Evolutionary conservation across 2,113 vertebrate genomes (phyloP), one percentile per base, ranked within the genome.

Genomic region (Sceloporus undulatus): DNA sequence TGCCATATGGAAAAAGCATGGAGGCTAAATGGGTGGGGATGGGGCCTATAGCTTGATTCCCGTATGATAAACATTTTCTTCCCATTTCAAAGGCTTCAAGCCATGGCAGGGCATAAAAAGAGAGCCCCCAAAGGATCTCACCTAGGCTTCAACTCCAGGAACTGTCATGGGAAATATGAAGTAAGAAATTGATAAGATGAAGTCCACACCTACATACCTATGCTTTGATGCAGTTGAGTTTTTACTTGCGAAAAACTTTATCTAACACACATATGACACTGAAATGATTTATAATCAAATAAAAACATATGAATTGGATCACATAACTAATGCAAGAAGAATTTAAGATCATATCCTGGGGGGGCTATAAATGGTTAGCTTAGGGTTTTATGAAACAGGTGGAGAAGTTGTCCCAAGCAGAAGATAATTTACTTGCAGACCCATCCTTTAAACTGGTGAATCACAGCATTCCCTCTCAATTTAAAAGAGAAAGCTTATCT

Each of bases 1-100:
- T 71, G 87, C 65, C 75, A 89, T 59, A 82, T 48, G 73, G 88
- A 89, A 89, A 89, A 68, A 85, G 42, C 59, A 77, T 23, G 13
- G 27, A 78, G 62, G 40, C 54, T 68, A 38, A 21, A 25, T 42
- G 40, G 27, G 40, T 23, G 42, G 14, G 52, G 29, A 11, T 23
- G 42, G 66, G 71, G 29, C 68, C 21, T n/a, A 9, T n/a, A n/a
- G 27, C 4, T 77, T 9, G 13, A 23, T 74, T 81, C 54, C 74
- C 62, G 21, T 23, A 16, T 23, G 25, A 16, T 87, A 62, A 74
- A 56, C 25, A 80, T 42, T 82, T 42, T 80, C 38, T 82, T 82
- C 13, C 71, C 40, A 82, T 82, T 87, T 66, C 29, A 87, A 40
- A 87, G 38, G 27, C n/a, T 87, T 82, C 40, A 88, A 77, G 42